phyloP scores from a whole-genome alignment of 1,140 invertebrate genomes.

The Mizuhopecten yessoensis region DNA sequence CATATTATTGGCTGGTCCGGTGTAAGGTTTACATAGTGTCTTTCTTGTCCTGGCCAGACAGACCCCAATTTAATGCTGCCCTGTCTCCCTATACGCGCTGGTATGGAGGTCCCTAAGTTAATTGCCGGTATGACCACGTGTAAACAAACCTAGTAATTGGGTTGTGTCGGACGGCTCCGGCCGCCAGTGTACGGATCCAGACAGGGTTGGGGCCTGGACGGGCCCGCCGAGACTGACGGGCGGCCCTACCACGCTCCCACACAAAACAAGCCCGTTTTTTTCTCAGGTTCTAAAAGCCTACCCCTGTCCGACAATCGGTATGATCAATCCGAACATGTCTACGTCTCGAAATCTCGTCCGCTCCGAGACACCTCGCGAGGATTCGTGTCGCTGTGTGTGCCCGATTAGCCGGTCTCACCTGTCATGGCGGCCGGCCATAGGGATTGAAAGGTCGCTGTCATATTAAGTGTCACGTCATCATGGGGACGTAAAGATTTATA shows the following conservation, averaged over 20 bases:
- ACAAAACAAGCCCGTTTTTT: not conserved
- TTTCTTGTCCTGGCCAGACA: constrained; percentile 2
- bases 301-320: constrained; percentile 22
- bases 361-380: constrained; percentile 21
- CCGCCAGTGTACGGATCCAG: not conserved
- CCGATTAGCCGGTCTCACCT: not conserved
- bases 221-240: constrained; percentile 34
- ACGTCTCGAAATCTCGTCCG: constrained; percentile 20
- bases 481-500: constrained; percentile 11
- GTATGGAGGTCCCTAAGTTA: constrained; percentile 16
- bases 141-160: constrained; percentile 15
- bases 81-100: constrained; percentile 2
- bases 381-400: not conserved
- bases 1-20: not conserved
- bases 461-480: not conserved
- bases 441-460: not conserved
- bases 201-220: constrained; percentile 18
- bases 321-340: not conserved
- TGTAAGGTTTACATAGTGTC: constrained; percentile 5
- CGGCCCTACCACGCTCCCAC: constrained; percentile 16
- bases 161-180: constrained; percentile 28
- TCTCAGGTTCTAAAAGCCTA: constrained; percentile 18
- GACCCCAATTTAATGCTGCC: constrained; percentile 1
- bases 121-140: constrained; percentile 1
- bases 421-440: not conserved